Conservation (phyloP, 2,797 vertebrate species). For the Bradypodion pumilum region DNA sequence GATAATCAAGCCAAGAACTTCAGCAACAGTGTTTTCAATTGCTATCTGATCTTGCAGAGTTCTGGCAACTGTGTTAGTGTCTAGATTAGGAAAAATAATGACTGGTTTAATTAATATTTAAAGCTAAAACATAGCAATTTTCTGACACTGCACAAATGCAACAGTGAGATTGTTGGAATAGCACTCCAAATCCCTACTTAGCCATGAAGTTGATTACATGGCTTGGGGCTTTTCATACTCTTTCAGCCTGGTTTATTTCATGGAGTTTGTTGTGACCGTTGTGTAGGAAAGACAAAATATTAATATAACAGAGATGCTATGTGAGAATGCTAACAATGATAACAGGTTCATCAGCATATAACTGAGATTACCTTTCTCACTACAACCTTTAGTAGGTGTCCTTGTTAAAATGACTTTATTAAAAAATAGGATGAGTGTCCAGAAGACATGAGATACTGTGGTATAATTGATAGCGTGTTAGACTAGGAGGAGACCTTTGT, state of each 20-base stretch:
- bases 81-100: neutral
- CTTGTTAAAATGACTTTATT: neutral
- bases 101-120: neutral
- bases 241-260: too few species aligned
- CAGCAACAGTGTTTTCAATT: neutral
- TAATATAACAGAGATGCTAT: neutral
- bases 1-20: constrained; percentile 42
- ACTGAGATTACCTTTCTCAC: too few species aligned
- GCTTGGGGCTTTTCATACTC: too few species aligned
- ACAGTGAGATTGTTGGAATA: too few species aligned
- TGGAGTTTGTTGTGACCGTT: neutral
- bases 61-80: neutral
- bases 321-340: neutral
- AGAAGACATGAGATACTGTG: too few species aligned
- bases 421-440: neutral
- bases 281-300: neutral
- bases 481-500: too few species aligned
- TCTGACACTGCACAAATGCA: neutral
- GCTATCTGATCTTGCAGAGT: neutral
- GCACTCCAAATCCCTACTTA: too few species aligned
- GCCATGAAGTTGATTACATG: too few species aligned
- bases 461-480: too few species aligned
- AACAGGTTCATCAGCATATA: neutral
- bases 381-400: neutral
- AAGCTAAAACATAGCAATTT: neutral